Evolutionary conservation across 2,113 vertebrate genomes (phyloP), one percentile per base, ranked within the genome.

Genomic region (Octodon degus): DNA sequence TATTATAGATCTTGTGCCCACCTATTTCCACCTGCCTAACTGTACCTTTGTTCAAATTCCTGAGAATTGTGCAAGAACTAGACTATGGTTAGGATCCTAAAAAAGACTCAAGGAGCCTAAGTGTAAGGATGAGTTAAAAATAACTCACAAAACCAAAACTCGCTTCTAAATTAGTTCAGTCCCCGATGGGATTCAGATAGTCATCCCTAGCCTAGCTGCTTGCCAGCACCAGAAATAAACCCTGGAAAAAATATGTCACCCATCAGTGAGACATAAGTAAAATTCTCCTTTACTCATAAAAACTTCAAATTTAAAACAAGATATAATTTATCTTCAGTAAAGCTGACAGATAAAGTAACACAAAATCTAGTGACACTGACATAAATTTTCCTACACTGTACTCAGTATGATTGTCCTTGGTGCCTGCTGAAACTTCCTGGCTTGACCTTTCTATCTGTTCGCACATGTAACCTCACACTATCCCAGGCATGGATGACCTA

Each of bases 261-360:
- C 19, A 77, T 20, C 14, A 82, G 34, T 68, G 77, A 93, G 32
- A 77, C 5, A n/a, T 72, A 58, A 62, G 50, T 60, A 25, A 89
- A 84, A 89, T 50, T 40, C 47, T 83, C 22, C 72, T 37, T 94
- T 24, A 43, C 43, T 80, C 19, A 47, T 58, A 8, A 53, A 32
- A 91, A 85, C 77, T 85, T 72, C 55, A 72, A 50, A 65, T 50
- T 72, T 63, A 65, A 94, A 92, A 27, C 55, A 86, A 79, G 16
- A n/a, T 65, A 32, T 24, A 37, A 55, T 80, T 91, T 84, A 70
- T 55, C 62, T 94, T 85, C 22, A 55, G 68, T 10, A 63, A 85
- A 58, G 32, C 37, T 68, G 12, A 60, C 55, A 68, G 70, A 55
- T 89, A 37, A 92, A 72, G 30, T 19, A 32, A 70, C 32, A 67